phyloP scores from a whole-genome alignment of 1,140 invertebrate genomes.

The Cylas formicarius region DNA sequence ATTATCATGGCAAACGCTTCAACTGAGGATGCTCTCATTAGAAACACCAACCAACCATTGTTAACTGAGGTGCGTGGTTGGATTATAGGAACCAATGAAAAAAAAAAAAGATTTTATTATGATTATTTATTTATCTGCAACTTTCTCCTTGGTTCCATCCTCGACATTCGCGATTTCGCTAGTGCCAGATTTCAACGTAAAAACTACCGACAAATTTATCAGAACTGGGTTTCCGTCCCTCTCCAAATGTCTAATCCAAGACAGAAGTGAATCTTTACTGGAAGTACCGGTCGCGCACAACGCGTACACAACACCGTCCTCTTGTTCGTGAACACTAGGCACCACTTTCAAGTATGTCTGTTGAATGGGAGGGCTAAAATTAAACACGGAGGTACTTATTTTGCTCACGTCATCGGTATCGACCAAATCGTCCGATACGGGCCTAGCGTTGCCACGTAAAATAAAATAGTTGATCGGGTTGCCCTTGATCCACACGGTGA shows the following conservation, averaged over 20 bases:
- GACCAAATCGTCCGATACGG: constrained; percentile 38
- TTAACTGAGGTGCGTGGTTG: too few species aligned
- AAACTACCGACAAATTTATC: constrained; percentile 69
- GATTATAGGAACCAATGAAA: too few species aligned
- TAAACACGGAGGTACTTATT: constrained; percentile 54
- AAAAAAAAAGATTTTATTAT: too few species aligned
- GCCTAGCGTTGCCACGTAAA: constrained; percentile 59
- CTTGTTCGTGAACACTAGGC: constrained; percentile 81
- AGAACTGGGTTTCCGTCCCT: constrained; percentile 66
- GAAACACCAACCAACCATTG: too few species aligned
- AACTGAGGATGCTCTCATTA: too few species aligned
- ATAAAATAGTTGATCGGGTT: constrained; percentile 78
- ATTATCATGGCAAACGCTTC: too few species aligned
- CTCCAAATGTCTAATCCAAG: constrained; percentile 86
- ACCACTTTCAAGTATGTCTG: constrained; percentile 41
- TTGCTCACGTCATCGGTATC: constrained; percentile 57
- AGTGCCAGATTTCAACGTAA: constrained; percentile 48
- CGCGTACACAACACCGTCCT: constrained; percentile 83
- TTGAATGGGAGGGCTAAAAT: constrained; percentile 42
- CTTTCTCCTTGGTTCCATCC: constrained; percentile 4
- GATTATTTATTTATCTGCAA: constrained; percentile 10
- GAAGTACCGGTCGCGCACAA: constrained; percentile 68
- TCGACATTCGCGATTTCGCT: constrained; percentile 26
- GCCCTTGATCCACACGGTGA: constrained; percentile 70
- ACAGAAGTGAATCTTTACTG: constrained; percentile 79